Conservation (phyloP, 2,113 vertebrate species). For the Piprites chloris region DNA sequence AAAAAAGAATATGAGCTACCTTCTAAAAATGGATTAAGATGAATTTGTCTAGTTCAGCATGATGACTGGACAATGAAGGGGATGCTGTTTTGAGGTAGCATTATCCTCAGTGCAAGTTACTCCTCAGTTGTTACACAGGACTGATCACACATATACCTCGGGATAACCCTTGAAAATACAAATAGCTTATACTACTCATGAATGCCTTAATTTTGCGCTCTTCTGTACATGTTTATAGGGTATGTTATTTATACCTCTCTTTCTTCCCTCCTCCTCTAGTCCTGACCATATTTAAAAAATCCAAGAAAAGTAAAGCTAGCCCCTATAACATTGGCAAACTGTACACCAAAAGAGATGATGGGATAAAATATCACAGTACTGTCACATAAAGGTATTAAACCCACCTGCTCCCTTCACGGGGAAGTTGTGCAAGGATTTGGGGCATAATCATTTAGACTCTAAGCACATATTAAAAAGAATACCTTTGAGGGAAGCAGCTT, state of each 20-base stretch:
- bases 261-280: not conserved
- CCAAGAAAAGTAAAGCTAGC: not conserved
- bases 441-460: not conserved
- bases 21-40: not conserved
- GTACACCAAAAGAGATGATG: fast-evolving
- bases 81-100: not conserved
- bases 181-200: not conserved
- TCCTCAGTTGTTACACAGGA: not conserved
- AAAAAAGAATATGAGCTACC: not conserved
- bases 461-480: not conserved
- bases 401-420: fast-evolving
- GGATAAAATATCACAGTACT: not conserved
- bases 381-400: not conserved
- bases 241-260: not conserved
- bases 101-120: not conserved
- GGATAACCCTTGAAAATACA: not conserved
- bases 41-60: not conserved
- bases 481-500: not conserved
- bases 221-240: not conserved
- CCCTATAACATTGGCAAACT: not conserved
- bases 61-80: not conserved
- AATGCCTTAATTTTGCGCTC: not conserved
- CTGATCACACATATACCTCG: not conserved
- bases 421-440: not conserved
- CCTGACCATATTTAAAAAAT: not conserved